Evolutionary conservation across 2,113 vertebrate species (phyloP).

Genomic region (Regulus satrapa): DNA sequence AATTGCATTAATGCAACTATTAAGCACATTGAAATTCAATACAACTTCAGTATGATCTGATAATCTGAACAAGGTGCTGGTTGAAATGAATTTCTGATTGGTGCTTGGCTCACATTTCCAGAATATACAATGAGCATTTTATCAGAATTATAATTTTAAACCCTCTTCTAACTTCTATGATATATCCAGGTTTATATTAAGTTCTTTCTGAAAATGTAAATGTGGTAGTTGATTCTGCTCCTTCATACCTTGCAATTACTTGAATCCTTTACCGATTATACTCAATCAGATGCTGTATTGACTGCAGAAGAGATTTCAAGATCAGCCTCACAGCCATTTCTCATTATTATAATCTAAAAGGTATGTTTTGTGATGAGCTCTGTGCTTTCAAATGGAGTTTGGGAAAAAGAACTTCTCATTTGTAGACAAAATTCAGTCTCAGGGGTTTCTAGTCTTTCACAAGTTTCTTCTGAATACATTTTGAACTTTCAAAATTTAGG

Average conservation of each 20-base stretch:
- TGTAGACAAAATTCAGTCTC: not conserved
- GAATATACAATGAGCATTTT: not conserved
- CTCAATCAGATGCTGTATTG: not conserved
- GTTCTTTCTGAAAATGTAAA: not conserved
- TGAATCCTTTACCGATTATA: not conserved
- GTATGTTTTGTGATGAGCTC: not conserved
- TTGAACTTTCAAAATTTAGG: not conserved
- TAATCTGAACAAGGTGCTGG: not conserved
- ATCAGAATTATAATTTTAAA: not conserved
- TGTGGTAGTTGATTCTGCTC: not conserved
- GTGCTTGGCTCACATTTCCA: not conserved
- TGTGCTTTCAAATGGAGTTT: not conserved
- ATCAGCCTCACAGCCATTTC: not conserved
- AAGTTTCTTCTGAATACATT: not conserved
- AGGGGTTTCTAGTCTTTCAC: not conserved
- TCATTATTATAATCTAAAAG: slow-evolving; percentile 9
- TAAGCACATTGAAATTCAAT: not conserved
- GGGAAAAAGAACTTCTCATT: not conserved
- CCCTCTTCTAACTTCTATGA: not conserved
- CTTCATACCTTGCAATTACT: not conserved
- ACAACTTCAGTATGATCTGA: not conserved
- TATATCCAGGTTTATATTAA: not conserved
- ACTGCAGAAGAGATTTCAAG: slow-evolving; percentile 5
- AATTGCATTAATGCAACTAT: not conserved
- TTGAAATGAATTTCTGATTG: not conserved